These are phyloP conservation scores for Argyresthia goedartella DNA, from an alignment of 2,888 invertebrate genomes.

Conservation along the genomic window DNA sequence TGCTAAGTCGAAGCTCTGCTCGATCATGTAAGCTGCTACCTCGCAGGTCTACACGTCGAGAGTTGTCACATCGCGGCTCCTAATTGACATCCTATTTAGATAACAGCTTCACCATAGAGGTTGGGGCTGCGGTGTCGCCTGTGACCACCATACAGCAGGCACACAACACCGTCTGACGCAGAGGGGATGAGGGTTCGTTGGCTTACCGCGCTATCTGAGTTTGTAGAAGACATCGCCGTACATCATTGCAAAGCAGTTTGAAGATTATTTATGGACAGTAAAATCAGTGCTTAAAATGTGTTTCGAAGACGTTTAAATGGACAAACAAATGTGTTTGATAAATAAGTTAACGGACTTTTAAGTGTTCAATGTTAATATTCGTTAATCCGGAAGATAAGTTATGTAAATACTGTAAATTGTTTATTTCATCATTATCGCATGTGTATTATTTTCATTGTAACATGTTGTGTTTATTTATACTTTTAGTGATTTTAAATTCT, in stretches of 20 bases:
- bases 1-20: constrained; percentile 24
- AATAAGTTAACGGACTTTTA: not conserved
- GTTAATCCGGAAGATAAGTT: constrained; percentile 3
- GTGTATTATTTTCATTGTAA: not conserved
- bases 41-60: constrained; percentile 26
- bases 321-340: too few species aligned
- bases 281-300: too few species aligned
- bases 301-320: too few species aligned
- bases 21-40: constrained; percentile 47
- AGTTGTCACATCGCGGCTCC: not conserved
- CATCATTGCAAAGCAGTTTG: not conserved
- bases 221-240: not conserved
- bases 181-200: not conserved
- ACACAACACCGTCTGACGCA: not conserved
- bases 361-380: not conserved
- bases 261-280: not conserved
- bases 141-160: not conserved
- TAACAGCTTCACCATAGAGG: constrained; percentile 49
- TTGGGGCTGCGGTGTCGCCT: constrained; percentile 20
- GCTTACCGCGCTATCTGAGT: not conserved
- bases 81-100: constrained; percentile 37
- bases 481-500: not conserved
- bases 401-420: constrained; percentile 18
- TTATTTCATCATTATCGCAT: constrained; percentile 8
- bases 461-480: not conserved